These are phyloP conservation scores for Parambassis ranga DNA, from an alignment of 2,797 vertebrate species.

Conservation along the genomic window DNA sequence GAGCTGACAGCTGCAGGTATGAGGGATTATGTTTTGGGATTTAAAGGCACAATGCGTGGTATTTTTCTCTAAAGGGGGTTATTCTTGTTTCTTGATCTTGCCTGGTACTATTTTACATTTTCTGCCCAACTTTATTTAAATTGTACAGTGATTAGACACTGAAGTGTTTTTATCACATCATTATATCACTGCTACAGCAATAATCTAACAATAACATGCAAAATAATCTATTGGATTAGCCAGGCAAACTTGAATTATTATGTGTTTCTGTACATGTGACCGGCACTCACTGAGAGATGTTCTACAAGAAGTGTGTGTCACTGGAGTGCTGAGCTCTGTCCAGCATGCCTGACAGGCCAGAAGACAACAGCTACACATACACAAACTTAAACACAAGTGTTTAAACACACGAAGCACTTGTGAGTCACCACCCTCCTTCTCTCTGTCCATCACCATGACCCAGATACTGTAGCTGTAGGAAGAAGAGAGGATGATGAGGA, in stretches of 20 bases:
- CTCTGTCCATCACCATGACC: conserved; percentile 55
- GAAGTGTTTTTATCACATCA: too few species aligned
- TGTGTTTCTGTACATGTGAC: background rate
- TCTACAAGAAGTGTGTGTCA: conserved; percentile 9
- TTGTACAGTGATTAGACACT: too few species aligned
- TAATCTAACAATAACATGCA: too few species aligned
- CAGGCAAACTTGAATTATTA: too few species aligned
- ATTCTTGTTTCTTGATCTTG: too few species aligned
- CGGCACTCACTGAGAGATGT: background rate
- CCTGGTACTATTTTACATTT: too few species aligned
- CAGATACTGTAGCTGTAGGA: conserved; percentile 49
- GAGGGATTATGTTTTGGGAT: background rate
- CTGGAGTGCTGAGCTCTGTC: conserved; percentile 6
- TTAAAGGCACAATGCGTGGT: too few species aligned
- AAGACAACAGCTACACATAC: background rate
- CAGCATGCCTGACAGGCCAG: background rate
- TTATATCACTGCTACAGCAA: too few species aligned
- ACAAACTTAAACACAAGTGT: conserved; percentile 1
- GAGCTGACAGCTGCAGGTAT: background rate
- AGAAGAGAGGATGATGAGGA: background rate
- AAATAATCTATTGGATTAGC: too few species aligned
- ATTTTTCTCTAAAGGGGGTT: too few species aligned
- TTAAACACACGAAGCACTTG: conserved; percentile 28
- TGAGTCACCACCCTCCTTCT: conserved; percentile 31
- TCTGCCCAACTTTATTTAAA: too few species aligned